Evolutionary conservation across 2,888 invertebrate species (phyloP).

Genomic region (Odontocolon sp.): DNA sequence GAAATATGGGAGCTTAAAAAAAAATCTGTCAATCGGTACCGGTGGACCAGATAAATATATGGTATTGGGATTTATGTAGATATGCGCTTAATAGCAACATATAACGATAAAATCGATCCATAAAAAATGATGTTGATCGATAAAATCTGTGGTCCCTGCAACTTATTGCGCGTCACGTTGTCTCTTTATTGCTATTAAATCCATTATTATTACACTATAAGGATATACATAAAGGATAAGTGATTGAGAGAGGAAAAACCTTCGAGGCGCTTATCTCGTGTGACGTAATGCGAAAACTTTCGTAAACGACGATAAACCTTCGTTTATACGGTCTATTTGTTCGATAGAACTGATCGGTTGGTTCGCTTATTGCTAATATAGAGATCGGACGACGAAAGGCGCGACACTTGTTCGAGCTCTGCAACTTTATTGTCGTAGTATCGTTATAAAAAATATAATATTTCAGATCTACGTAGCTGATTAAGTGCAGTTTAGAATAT

Average conservation of each 20-base stretch:
- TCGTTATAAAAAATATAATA: constrained; percentile 13
- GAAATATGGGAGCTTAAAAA: neutral
- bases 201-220: constrained; percentile 4
- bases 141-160: constrained; percentile 33
- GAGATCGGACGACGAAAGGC: constrained; percentile 24
- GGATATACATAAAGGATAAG: constrained; percentile 44
- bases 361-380: neutral
- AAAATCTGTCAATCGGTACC: neutral
- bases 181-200: neutral
- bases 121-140: too few species aligned
- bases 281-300: constrained; percentile 61
- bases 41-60: constrained; percentile 17
- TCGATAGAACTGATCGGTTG: constrained; percentile 52
- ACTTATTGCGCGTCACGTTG: constrained; percentile 19
- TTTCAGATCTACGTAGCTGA: constrained; percentile 40
- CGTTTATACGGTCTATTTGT: constrained; percentile 65
- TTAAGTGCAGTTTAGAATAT: constrained; percentile 32
- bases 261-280: constrained; percentile 49
- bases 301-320: constrained; percentile 61
- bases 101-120: too few species aligned
- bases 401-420: constrained; percentile 32
- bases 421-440: constrained; percentile 15
- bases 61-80: constrained; percentile 1
- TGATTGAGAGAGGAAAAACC: constrained; percentile 54
- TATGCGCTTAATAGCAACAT: neutral